phyloP scores from a whole-genome alignment of 2,888 invertebrate species.

The Apeira syringaria region DNA sequence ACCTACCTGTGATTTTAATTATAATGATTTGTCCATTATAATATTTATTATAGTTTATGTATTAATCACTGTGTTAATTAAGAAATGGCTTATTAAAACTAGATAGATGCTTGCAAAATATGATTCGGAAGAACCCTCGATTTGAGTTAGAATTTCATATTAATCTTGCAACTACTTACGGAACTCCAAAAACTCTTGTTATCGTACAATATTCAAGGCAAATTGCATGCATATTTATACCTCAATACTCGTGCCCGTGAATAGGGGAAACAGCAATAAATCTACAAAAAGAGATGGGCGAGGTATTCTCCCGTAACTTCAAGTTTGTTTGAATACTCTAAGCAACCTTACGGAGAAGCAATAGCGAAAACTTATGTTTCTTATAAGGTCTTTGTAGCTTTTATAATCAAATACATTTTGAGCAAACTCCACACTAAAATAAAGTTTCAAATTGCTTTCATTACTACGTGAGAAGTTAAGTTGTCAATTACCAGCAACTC shows the following conservation, averaged over 20 bases:
- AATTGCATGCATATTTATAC: conserved; percentile 24
- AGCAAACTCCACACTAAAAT: too few relatives aligned
- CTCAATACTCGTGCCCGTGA: conserved; percentile 17
- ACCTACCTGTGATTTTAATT: too few relatives aligned
- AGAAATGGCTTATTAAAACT: too few relatives aligned
- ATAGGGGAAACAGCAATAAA: conserved; percentile 21
- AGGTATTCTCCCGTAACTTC: conserved; percentile 9
- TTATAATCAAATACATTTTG: background rate
- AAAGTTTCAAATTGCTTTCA: too few relatives aligned
- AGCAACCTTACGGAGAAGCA: conserved; percentile 5
- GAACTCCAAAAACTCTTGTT: conserved; percentile 6
- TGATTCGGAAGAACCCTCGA: too few relatives aligned
- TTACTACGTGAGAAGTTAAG: too few relatives aligned
- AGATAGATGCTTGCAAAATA: too few relatives aligned
- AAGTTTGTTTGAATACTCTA: conserved; percentile 17
- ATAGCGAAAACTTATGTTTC: conserved; percentile 3
- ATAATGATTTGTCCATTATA: too few relatives aligned
- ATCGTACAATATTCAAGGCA: conserved; percentile 16
- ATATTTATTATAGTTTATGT: too few relatives aligned
- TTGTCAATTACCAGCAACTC: too few relatives aligned
- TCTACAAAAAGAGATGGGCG: conserved; percentile 18
- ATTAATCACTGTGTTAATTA: too few relatives aligned
- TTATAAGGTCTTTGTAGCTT: background rate
- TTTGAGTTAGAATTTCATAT: background rate
- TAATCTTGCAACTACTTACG: conserved; percentile 1